phyloP scores from a whole-genome alignment of 2,113 vertebrate genomes.

The Pteropus alecto region DNA sequence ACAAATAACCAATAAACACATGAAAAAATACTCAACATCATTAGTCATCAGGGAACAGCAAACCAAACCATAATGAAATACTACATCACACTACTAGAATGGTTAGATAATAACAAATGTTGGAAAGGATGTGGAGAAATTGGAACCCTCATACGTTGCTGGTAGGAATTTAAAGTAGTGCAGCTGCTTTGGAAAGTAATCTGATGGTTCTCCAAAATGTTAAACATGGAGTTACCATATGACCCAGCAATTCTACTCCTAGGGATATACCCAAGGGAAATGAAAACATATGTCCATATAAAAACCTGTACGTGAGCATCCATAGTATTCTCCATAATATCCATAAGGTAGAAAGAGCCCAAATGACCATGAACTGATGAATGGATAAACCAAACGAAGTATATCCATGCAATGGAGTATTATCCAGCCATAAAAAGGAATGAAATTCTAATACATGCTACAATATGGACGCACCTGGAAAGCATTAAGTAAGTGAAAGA shows the following conservation, averaged over 20 bases:
- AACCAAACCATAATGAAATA: background rate
- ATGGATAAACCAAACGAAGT: background rate
- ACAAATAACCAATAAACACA: background rate
- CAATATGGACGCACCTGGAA: background rate
- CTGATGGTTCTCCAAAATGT: background rate
- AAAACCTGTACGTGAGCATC: background rate
- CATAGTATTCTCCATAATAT: background rate
- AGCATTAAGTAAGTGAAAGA: background rate
- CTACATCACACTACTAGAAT: background rate
- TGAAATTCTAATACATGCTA: background rate
- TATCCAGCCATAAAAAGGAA: conserved; percentile 1
- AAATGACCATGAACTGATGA: background rate
- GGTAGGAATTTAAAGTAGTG: background rate
- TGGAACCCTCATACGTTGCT: background rate
- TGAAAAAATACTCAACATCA: background rate
- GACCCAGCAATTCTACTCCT: background rate
- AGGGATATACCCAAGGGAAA: background rate
- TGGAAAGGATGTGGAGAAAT: conserved; percentile 13
- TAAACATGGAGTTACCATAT: background rate
- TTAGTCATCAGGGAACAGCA: conserved; percentile 18
- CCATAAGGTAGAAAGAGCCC: background rate
- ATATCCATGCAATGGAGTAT: background rate
- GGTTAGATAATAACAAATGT: background rate
- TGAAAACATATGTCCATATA: background rate
- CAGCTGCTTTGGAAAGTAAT: background rate